These are phyloP conservation scores for Melanotaenia nigrans DNA, from an alignment of 2,797 vertebrate genomes.

Conservation along the genomic window DNA sequence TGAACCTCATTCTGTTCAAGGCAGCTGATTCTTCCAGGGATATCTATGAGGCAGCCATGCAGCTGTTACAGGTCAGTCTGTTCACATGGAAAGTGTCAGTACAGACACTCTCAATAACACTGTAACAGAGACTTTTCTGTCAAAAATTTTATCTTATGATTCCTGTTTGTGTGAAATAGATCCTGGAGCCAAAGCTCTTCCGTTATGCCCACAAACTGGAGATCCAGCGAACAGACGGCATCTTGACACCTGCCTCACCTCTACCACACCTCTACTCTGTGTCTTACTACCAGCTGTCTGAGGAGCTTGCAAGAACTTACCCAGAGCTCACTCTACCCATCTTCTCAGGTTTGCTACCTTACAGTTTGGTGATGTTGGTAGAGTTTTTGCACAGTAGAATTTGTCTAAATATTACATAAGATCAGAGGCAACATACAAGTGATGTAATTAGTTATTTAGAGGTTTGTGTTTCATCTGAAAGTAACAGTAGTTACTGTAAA, in stretches of 20 bases:
- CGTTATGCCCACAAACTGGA: constrained; percentile 98
- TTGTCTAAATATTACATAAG: background rate
- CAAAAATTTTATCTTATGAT: background rate
- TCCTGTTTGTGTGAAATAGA: constrained; percentile 77
- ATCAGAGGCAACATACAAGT: background rate
- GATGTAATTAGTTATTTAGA: background rate
- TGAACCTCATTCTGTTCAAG: constrained; percentile 98
- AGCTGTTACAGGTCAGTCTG: constrained; percentile 92
- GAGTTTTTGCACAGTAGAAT: background rate
- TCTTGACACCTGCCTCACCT: constrained; percentile 91
- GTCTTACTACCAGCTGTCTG: constrained; percentile 97
- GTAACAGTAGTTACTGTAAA: background rate
- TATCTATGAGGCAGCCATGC: constrained; percentile 98
- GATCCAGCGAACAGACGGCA: constrained; percentile 92
- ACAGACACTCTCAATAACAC: background rate
- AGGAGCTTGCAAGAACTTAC: constrained; percentile 96
- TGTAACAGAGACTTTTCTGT: background rate
- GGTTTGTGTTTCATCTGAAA: background rate
- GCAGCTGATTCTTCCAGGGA: constrained; percentile 97
- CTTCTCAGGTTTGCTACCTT: constrained; percentile 89
- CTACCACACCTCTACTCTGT: constrained; percentile 96
- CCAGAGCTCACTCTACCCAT: constrained; percentile 97
- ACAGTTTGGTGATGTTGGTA: background rate
- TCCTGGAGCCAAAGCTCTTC: constrained; percentile 98
- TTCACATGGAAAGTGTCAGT: background rate